Percentiles rank a stretch among this genome's conserved stretches.
phyloP scores from a whole-genome alignment of 2,888 invertebrate genomes.

The Cyclophora albipunctata region DNA sequence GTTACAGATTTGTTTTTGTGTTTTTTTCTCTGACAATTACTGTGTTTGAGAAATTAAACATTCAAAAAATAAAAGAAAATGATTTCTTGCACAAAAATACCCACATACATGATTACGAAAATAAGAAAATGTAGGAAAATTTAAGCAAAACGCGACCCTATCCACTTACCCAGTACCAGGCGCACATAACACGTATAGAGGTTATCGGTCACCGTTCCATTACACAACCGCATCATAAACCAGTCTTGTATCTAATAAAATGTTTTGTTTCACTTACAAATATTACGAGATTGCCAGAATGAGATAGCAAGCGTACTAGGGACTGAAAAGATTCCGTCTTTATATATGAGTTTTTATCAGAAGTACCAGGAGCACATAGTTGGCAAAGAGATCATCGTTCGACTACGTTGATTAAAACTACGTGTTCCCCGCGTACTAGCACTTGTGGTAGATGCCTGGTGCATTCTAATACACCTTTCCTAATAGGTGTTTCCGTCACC shows the following conservation, averaged over 20 bases:
- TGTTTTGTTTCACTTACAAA: too few relatives aligned
- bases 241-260: too few relatives aligned
- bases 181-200: slow-evolving; percentile 3
- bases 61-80: too few relatives aligned
- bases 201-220: not conserved
- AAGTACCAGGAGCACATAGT: slow-evolving; percentile 7
- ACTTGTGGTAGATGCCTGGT: slow-evolving; percentile 80
- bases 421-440: slow-evolving; percentile 85
- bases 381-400: slow-evolving; percentile 29
- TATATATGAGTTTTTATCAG: not conserved
- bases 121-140: too few relatives aligned
- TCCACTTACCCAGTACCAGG: slow-evolving; percentile 9
- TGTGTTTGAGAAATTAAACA: too few relatives aligned
- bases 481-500: slow-evolving; percentile 72
- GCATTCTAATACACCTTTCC: slow-evolving; percentile 79
- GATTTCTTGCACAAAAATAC: too few relatives aligned
- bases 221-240: too few relatives aligned
- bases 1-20: too few relatives aligned
- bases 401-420: slow-evolving; percentile 74
- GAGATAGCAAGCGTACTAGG: too few relatives aligned
- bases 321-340: not conserved
- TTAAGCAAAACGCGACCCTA: not conserved
- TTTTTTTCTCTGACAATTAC: too few relatives aligned
- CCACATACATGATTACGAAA: too few relatives aligned
- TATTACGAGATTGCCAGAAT: too few relatives aligned